Conservation (phyloP, 2,113 vertebrate species). For the Pteronura brasiliensis region DNA sequence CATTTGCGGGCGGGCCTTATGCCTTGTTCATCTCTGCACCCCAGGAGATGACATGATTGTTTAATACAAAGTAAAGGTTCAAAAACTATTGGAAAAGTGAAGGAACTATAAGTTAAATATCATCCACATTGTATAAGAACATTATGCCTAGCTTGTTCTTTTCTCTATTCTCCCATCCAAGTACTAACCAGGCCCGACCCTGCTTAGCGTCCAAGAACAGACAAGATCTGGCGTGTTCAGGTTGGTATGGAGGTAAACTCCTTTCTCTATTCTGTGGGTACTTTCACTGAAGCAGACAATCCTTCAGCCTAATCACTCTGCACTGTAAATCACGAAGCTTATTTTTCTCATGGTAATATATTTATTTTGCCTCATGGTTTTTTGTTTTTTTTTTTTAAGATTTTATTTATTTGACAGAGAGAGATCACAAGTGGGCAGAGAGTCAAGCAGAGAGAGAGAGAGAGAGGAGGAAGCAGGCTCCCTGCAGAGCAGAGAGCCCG, state of each 20-base stretch:
- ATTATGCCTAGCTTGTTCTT: not conserved
- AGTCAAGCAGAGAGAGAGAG: too few species aligned
- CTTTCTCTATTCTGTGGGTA: not conserved
- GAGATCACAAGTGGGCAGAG: too few species aligned
- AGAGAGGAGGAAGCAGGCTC: too few species aligned
- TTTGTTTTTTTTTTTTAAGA: too few species aligned
- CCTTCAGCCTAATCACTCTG: not conserved
- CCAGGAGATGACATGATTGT: not conserved
- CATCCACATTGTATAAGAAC: not conserved
- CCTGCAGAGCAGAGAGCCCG: too few species aligned
- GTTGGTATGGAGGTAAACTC: too few species aligned
- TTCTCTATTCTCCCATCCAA: not conserved
- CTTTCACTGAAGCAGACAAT: not conserved
- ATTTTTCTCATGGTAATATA: not conserved
- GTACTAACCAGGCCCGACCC: too few species aligned
- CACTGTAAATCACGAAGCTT: not conserved
- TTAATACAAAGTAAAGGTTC: not conserved
- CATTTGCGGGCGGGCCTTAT: not conserved
- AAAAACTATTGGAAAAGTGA: not conserved
- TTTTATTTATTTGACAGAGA: too few species aligned
- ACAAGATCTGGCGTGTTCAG: too few species aligned
- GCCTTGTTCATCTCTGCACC: not conserved
- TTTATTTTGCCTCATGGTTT: not conserved
- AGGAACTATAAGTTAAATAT: not conserved
- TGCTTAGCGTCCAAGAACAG: too few species aligned